phyloP scores from a whole-genome alignment of 2,113 vertebrate species.

The Pseudopodoces humilis region DNA sequence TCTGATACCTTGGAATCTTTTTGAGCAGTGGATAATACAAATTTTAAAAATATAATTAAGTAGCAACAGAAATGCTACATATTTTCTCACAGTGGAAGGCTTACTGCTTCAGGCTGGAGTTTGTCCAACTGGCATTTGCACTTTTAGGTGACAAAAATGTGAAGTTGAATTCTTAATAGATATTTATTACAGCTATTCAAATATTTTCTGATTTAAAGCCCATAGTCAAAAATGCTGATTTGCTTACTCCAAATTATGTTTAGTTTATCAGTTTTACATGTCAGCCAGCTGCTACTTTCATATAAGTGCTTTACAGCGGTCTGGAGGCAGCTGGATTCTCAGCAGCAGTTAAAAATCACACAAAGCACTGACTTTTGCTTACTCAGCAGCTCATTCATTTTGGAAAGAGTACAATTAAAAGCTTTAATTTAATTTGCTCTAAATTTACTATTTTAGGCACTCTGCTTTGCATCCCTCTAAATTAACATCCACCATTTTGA shows the following conservation, averaged over 20 bases:
- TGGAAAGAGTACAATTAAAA: not conserved
- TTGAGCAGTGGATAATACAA: not conserved
- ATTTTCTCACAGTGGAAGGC: not conserved
- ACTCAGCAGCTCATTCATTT: not conserved
- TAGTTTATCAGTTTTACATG: not conserved
- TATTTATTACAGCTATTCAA: not conserved
- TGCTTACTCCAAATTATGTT: not conserved
- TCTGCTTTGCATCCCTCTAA: not conserved
- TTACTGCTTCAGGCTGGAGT: not conserved
- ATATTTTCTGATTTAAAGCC: not conserved
- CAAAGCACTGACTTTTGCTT: not conserved
- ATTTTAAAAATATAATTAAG: not conserved
- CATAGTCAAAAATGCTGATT: not conserved
- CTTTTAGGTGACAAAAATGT: not conserved
- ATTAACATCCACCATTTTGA: not conserved
- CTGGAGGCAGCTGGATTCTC: not conserved
- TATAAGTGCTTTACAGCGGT: not conserved
- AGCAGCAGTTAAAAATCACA: not conserved
- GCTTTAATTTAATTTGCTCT: not conserved
- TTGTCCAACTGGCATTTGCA: not conserved
- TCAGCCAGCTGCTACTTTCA: not conserved
- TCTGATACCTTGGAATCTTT: not conserved
- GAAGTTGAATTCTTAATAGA: not conserved
- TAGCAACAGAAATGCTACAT: not conserved
- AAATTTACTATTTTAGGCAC: not conserved